Conservation (phyloP, 2,888 invertebrate genomes). For the Onthophagus sagittarius region DNA sequence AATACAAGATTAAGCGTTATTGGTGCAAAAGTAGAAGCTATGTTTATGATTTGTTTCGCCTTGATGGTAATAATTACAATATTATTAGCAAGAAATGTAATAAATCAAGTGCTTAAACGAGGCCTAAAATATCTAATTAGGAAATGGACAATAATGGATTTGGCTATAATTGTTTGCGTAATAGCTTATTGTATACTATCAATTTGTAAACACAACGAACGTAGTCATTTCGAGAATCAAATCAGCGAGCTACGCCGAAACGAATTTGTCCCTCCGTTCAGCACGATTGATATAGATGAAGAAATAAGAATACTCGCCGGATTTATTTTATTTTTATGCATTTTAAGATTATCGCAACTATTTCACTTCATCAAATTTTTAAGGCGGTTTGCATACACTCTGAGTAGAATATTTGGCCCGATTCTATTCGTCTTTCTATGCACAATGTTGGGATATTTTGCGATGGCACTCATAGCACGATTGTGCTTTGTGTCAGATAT, state of each 20-base stretch:
- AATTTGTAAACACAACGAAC: not conserved
- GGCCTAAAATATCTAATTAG: not conserved
- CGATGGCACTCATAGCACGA: not conserved
- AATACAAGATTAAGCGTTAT: constrained; percentile 23
- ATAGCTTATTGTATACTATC: not conserved
- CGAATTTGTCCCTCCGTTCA: constrained; percentile 28
- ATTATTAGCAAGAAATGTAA: not conserved
- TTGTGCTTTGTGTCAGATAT: not conserved
- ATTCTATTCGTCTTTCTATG: not conserved
- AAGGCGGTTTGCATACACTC: not conserved
- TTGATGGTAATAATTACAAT: not conserved
- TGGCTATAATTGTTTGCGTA: not conserved
- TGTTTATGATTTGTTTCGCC: not conserved
- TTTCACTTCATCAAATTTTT: not conserved
- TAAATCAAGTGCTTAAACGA: not conserved
- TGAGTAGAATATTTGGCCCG: not conserved
- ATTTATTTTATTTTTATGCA: not conserved
- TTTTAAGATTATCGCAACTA: not conserved
- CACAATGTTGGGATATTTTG: not conserved
- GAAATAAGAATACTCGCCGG: constrained; percentile 16
- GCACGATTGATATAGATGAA: constrained; percentile 22
- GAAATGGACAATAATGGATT: not conserved
- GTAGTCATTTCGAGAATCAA: not conserved
- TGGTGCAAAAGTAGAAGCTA: not conserved
- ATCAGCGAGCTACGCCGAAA: constrained; percentile 22